Base-by-base conservation (phyloP, 2,888 invertebrate genomes). In the Eupithecia abbreviata region DNA sequence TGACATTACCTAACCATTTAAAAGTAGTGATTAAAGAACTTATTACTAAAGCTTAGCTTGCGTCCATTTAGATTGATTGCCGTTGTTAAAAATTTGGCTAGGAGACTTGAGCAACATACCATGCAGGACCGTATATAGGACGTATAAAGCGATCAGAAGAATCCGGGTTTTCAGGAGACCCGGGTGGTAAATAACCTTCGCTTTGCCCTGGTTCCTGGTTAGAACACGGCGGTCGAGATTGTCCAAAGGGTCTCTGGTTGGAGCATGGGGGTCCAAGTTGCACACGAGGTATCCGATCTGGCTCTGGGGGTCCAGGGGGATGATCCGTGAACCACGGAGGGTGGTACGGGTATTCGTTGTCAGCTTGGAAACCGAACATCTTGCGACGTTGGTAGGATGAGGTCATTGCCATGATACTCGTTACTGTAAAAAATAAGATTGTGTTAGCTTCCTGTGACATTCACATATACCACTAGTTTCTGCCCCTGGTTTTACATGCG, bases 301-400 rank as follows among this genome's bases (percentile, higher is more conserved):
- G 58, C 30, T 30, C 62, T 30, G 62, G 18, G 18, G 41, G 6
- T 12, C 42, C 15, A 66, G 3, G 42, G 13, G 41, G 12, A 6
- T 42, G 66, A 42, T 42, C 42, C 13, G 42, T 66, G 66, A 9
- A 66, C 66, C 66, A 66, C 13, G 66, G 72, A 13, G 74, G 69
- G 30, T 69, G 66, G 41, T 42, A 49, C 15, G 15, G 5, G 13
- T 18, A 49, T 4, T 75, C 71, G 4, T 72, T 41, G 15, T 67
- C 72, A 47, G 42, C 9, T 12, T 55, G 70, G 30, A 13, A 51
- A 62, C 49, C 13, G 66, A 55, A 55, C 3, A 42, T 7, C n/a
- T 58, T 13, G 47, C 71, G 67, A n/a, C 70, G 45, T 7, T 70
- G 74, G 45, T 67, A 62, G 12, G 75, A 30, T 43, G 73, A 70